These are phyloP conservation scores for Xiphophorus couchianus DNA, from an alignment of 2,113 vertebrate species.

Conservation along the genomic window DNA sequence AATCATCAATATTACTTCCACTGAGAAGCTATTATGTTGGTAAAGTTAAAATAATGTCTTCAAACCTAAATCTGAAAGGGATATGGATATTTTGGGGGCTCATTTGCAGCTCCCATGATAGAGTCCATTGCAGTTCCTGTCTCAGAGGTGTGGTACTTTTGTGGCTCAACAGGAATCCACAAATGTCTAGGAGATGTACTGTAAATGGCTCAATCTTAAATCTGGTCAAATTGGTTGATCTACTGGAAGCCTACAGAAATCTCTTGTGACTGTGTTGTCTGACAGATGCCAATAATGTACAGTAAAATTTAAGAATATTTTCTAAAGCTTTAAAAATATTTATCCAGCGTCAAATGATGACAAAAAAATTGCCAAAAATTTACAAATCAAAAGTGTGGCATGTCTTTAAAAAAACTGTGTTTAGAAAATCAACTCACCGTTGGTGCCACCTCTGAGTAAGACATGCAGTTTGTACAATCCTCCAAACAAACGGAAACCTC, in stretches of 20 bases:
- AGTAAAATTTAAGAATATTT: neutral
- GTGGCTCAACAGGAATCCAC: neutral
- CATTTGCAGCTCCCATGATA: neutral
- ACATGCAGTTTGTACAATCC: neutral
- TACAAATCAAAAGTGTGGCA: too few relatives aligned
- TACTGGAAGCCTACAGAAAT: neutral
- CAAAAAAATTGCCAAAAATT: too few relatives aligned
- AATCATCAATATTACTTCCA: too few relatives aligned
- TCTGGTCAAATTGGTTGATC: neutral
- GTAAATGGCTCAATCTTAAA: neutral
- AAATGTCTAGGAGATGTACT: neutral
- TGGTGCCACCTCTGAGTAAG: neutral
- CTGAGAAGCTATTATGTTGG: too few relatives aligned
- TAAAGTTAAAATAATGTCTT: too few relatives aligned
- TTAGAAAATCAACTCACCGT: neutral
- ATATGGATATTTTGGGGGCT: too few relatives aligned
- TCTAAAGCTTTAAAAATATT: neutral
- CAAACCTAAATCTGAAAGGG: too few relatives aligned
- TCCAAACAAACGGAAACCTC: neutral
- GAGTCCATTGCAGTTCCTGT: neutral
- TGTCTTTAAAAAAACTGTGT: too few relatives aligned
- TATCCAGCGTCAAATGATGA: neutral
- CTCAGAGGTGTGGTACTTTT: neutral
- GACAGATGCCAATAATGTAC: neutral
- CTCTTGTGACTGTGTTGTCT: neutral